These are phyloP conservation scores for Heliangelus exortis DNA, from an alignment of 2,797 vertebrate genomes.

Conservation along the genomic window DNA sequence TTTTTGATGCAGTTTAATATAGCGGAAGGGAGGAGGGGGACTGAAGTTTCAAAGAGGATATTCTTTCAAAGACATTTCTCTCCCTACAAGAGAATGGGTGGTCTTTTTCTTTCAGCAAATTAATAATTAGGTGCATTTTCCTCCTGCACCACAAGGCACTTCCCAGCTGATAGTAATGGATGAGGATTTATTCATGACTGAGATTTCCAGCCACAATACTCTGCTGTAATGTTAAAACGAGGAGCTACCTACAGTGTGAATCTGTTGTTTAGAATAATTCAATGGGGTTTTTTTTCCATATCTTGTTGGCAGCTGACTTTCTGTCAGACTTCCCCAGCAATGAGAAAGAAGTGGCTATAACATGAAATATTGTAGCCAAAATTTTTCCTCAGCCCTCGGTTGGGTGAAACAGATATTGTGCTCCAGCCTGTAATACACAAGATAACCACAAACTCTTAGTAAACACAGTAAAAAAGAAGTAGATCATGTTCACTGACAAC, in stretches of 20 bases:
- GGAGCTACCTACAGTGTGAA: background rate
- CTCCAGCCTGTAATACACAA: background rate
- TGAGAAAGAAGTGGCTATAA: background rate
- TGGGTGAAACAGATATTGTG: background rate
- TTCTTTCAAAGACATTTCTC: background rate
- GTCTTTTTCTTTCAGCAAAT: background rate
- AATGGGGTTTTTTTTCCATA: background rate
- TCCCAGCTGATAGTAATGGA: background rate
- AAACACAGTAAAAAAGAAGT: background rate
- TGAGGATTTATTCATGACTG: background rate
- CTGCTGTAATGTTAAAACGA: background rate
- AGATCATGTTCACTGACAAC: background rate
- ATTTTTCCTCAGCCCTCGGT: background rate
- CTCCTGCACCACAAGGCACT: background rate
- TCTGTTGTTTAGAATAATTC: background rate
- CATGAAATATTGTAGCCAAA: background rate
- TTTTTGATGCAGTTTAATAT: background rate
- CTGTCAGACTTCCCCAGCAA: background rate
- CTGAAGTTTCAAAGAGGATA: background rate
- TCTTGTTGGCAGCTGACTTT: background rate
- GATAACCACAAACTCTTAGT: background rate
- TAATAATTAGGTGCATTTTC: background rate
- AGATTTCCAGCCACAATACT: background rate
- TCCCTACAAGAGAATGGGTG: background rate
- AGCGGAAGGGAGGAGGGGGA: background rate